A percentile compares a stretch with the other conserved stretches of the same genome.
Conservation (phyloP, 1,140 invertebrate species). For the Pseudomyrmex pallidus region DNA sequence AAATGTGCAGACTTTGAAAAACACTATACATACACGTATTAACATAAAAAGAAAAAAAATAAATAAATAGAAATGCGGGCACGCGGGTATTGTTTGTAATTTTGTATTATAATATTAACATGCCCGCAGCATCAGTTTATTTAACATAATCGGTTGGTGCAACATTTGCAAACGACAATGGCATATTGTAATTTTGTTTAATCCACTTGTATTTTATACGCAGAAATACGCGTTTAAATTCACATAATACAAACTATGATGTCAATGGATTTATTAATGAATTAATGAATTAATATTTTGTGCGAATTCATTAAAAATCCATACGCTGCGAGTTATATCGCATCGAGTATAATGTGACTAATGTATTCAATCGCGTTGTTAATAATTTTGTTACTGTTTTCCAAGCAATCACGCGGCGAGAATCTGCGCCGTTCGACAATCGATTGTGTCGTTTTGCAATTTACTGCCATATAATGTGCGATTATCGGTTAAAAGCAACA, state of each 20-base stretch:
- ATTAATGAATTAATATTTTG: conserved; percentile 53
- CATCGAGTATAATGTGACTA: conserved; percentile 39
- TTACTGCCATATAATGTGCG: background rate
- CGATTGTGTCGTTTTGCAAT: conserved; percentile 11
- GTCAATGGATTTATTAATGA: conserved; percentile 46
- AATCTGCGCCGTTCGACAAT: conserved; percentile 22
- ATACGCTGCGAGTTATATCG: conserved; percentile 1
- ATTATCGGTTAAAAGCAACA: background rate
- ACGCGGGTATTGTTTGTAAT: no score
- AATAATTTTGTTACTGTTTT: conserved; percentile 50
- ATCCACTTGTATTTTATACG: conserved; percentile 28
- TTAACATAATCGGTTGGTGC: background rate
- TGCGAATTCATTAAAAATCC: conserved; percentile 49
- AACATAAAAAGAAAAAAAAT: background rate
- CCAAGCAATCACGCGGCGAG: background rate
- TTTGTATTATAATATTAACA: no score
- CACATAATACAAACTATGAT: background rate
- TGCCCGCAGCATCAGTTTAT: background rate
- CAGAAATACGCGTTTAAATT: conserved; percentile 11
- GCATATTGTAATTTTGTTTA: conserved; percentile 29
- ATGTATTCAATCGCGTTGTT: conserved; percentile 35
- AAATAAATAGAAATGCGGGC: background rate
- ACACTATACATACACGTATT: background rate
- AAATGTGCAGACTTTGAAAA: background rate
- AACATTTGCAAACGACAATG: conserved; percentile 10